Percentiles rank a stretch among this genome's conserved stretches.
Evolutionary conservation across 2,113 vertebrate species (phyloP).

Genomic region (Salvelinus fontinalis): DNA sequence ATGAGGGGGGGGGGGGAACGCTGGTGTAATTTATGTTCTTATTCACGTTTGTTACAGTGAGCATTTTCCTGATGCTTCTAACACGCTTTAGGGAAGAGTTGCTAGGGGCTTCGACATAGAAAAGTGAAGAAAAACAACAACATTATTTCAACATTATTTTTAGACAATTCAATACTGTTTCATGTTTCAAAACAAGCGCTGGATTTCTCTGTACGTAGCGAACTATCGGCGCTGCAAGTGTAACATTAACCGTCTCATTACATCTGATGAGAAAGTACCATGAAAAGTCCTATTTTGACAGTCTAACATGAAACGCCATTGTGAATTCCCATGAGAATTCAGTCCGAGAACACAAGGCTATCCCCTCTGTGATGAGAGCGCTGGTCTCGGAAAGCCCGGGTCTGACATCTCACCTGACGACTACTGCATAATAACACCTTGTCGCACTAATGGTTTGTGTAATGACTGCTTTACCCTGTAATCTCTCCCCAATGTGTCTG

Average conservation of each 20-base stretch:
- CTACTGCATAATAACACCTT: conserved; percentile 71
- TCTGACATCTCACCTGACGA: conserved; percentile 66
- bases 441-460: conserved; percentile 69
- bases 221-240: no score
- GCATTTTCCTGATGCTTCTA: conserved; percentile 70
- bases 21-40: conserved; percentile 65
- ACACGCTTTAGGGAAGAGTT: conserved; percentile 53
- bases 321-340: no score
- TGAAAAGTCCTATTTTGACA: no score
- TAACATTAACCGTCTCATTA: no score
- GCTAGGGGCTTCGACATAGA: conserved; percentile 42
- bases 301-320: no score
- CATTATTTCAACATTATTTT: no score
- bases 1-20: conserved; percentile 20
- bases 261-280: no score
- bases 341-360: no score
- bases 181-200: no score
- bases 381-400: not conserved
- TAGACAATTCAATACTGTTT: no score
- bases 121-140: conserved; percentile 49
- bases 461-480: conserved; percentile 68
- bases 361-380: conserved; percentile 8
- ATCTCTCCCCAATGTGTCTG: conserved; percentile 66
- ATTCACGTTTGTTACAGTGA: conserved; percentile 67
- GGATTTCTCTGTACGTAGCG: no score